These are phyloP conservation scores for Rugalucina vietnamica DNA, from an alignment of 2,888 invertebrate genomes.

Conservation along the genomic window DNA sequence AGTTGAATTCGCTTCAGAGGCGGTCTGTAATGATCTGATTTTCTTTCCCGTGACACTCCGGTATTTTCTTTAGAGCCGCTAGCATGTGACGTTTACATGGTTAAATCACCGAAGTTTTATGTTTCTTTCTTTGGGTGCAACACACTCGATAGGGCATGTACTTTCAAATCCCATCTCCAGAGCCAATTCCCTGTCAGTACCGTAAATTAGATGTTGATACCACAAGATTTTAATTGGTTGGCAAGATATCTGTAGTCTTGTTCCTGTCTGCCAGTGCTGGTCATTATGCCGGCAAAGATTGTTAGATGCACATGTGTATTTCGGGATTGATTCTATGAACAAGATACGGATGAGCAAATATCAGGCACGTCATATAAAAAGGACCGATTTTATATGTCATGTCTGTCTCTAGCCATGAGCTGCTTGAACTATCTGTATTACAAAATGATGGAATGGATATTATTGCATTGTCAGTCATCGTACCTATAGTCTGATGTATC, in stretches of 20 bases:
- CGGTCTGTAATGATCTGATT: not conserved
- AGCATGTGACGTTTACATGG: not conserved
- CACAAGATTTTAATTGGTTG: conserved; percentile 33
- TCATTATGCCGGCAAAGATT: conserved; percentile 35
- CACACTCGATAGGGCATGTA: conserved; percentile 30
- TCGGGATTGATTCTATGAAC: conserved; percentile 26
- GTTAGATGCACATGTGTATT: conserved; percentile 30
- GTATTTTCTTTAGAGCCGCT: not conserved
- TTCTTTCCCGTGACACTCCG: not conserved
- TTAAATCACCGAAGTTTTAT: not conserved
- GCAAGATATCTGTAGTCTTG: conserved; percentile 37
- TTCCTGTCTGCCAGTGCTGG: conserved; percentile 34
- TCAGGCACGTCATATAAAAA: conserved; percentile 38
- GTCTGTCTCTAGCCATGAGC: conserved; percentile 34
- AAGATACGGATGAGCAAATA: conserved; percentile 33
- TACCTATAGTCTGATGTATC: conserved; percentile 38
- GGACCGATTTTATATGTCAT: conserved; percentile 45
- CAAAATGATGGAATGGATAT: conserved; percentile 36
- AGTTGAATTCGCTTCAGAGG: not conserved
- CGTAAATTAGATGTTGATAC: conserved; percentile 29
- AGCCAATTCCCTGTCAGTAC: conserved; percentile 38
- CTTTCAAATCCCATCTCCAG: conserved; percentile 27
- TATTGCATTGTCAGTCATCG: conserved; percentile 15
- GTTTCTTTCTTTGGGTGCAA: conserved; percentile 11
- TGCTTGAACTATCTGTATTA: not conserved